Evolutionary conservation across 2,113 vertebrate genomes (phyloP).

Genomic region (Cinclus cinclus): DNA sequence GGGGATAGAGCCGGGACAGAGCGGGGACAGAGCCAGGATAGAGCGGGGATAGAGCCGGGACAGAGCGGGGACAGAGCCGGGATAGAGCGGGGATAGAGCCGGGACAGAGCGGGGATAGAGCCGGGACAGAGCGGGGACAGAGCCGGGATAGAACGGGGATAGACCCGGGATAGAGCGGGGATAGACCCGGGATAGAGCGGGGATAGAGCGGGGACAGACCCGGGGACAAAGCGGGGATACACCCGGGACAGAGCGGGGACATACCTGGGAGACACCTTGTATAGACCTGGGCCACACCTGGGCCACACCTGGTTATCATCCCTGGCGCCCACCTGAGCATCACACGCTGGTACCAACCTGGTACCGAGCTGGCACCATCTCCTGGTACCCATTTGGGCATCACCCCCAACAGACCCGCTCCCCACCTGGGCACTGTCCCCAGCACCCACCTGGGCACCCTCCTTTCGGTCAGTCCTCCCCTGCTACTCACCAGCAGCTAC

Average conservation of each 20-base stretch:
- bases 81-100: too few relatives aligned
- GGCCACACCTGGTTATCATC: neutral
- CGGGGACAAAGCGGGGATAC: rapidly evolving
- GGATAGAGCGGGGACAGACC: neutral
- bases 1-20: rapidly evolving
- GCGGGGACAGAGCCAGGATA: neutral
- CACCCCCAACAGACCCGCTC: too few relatives aligned
- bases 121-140: rapidly evolving
- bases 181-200: neutral
- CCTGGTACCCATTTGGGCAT: too few relatives aligned
- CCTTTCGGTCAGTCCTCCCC: too few relatives aligned
- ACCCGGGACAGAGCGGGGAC: neutral
- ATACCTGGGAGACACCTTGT: too few relatives aligned
- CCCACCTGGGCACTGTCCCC: too few relatives aligned
- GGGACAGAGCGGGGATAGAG: rapidly evolving
- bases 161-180: neutral
- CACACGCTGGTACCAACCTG: neutral
- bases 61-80: too few relatives aligned
- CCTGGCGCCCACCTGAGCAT: neutral
- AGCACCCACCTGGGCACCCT: too few relatives aligned
- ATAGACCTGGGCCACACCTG: rapidly evolving
- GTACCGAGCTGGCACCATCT: too few relatives aligned
- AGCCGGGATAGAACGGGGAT: too few relatives aligned
- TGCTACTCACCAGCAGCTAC: too few relatives aligned
- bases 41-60: neutral